Base-by-base conservation (phyloP, 2,888 invertebrate species). In the Himalopsyche kuldschensis region DNA sequence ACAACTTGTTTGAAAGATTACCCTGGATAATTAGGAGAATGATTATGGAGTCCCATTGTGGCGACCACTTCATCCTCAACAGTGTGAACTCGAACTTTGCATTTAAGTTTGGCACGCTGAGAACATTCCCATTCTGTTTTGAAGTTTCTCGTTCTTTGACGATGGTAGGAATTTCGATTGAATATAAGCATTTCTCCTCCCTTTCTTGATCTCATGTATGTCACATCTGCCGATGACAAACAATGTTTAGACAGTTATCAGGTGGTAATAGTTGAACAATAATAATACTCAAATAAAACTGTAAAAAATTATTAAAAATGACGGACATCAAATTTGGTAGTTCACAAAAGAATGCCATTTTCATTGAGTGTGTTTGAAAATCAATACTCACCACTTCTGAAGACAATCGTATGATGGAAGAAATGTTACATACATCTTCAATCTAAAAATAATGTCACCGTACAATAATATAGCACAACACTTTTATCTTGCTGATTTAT, bases 61-160 rank as follows among this genome's bases (percentile, higher is more conserved):
- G 78, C 31, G 10, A 82, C 82, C 63, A 82, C 78, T 63, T 79
- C 79, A 63, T 82, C 69, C 5, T 78, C 81, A 5, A 78, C 32
- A 10, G 76, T 78, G 78, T 79, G 79, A 17, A 79, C 79, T 15
- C 79, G 69, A 27, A 82, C 82, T 30, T 75, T 77, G 75, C 82
- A 82, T 32, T 48, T 75, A 6, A 27, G 30, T 41, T 75, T 79
- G 24, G 20, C 35, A 15, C 79, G 41, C 20, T 32, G 35, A 4
- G 82, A 79, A 32, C 79, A 82, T 27, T 82, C 82, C 79, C 79
- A 82, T 35, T 82, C 82, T 17, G 79, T 82, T 75, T 82, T 82
- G 32, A n/a, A 41, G 11, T 79, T 82, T 20, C 80, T 47, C 8
- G 35, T 80, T n/a, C 83, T 75, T 17, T 80, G 80, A 15, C 83